Conservation (phyloP, 2,888 invertebrate genomes). For the Pimpla rufipes region DNA sequence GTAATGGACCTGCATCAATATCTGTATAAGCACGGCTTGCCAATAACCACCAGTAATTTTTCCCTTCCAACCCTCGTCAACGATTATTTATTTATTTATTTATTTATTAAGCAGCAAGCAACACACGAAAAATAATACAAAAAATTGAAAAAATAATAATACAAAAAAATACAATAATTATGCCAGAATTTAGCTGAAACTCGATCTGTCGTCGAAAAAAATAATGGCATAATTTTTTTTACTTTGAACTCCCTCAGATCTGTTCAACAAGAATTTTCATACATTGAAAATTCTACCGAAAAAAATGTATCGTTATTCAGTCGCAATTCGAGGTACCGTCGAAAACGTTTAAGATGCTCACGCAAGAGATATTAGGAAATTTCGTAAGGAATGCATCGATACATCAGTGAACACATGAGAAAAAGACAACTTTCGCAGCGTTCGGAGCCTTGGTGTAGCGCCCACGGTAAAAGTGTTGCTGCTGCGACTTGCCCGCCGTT, state of each 20-base stretch:
- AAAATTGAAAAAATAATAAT: no score
- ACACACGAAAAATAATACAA: no score
- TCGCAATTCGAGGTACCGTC: neutral
- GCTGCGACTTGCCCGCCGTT: conserved; percentile 16
- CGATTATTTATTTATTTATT: no score
- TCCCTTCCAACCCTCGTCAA: neutral
- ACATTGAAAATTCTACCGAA: neutral
- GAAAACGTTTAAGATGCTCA: neutral
- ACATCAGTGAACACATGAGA: neutral
- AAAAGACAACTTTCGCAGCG: conserved; percentile 1
- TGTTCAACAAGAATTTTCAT: neutral
- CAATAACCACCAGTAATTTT: neutral
- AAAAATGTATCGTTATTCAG: neutral
- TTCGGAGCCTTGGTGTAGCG: conserved; percentile 48
- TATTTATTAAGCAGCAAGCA: no score
- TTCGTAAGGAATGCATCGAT: conserved; percentile 19
- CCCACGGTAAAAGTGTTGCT: conserved; percentile 54
- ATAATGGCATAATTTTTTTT: neutral
- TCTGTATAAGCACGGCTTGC: neutral
- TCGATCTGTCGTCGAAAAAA: neutral
- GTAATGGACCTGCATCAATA: conserved; percentile 45
- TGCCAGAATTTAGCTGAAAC: no score
- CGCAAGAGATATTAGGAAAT: neutral
- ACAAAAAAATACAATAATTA: no score
- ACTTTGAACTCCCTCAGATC: neutral